Conservation (phyloP, 2,888 invertebrate species). For the Masnerella sp. region DNA sequence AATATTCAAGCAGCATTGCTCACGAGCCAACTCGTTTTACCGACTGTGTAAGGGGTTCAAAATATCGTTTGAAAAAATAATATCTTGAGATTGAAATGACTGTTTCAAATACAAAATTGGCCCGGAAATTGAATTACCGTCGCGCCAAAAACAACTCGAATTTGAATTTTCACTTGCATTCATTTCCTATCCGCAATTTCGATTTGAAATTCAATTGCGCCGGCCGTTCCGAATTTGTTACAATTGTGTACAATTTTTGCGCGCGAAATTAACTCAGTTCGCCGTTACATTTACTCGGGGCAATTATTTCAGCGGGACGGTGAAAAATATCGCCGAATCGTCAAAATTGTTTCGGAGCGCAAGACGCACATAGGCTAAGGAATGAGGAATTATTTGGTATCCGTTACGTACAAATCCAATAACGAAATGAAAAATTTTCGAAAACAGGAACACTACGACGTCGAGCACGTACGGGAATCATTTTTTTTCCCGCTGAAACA, state of each 20-base stretch:
- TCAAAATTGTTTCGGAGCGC: conserved; percentile 6
- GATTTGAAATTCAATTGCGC: no score
- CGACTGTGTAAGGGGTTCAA: conserved; percentile 21
- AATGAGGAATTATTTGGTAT: conserved; percentile 31
- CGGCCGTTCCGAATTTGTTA: no score
- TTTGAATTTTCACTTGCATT: no score
- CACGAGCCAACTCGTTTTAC: conserved; percentile 36
- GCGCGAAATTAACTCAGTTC: not conserved
- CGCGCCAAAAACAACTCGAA: no score
- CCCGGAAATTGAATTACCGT: conserved; percentile 4
- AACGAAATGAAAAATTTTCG: conserved; percentile 38
- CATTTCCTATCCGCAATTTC: no score
- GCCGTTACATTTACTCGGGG: no score
- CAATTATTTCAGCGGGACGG: no score
- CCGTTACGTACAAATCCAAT: conserved; percentile 21
- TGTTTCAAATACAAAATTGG: conserved; percentile 12
- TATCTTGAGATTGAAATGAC: conserved; percentile 4
- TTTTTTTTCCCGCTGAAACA: conserved; percentile 9
- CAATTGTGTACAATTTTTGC: no score
- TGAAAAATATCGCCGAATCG: not conserved
- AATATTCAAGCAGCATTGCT: conserved; percentile 38
- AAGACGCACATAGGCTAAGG: conserved; percentile 7
- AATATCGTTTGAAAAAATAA: conserved; percentile 30
- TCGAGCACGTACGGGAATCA: conserved; percentile 6
- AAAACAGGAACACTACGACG: conserved; percentile 14